phyloP scores from a whole-genome alignment of 2,113 vertebrate genomes.

The Rallus limicola region DNA sequence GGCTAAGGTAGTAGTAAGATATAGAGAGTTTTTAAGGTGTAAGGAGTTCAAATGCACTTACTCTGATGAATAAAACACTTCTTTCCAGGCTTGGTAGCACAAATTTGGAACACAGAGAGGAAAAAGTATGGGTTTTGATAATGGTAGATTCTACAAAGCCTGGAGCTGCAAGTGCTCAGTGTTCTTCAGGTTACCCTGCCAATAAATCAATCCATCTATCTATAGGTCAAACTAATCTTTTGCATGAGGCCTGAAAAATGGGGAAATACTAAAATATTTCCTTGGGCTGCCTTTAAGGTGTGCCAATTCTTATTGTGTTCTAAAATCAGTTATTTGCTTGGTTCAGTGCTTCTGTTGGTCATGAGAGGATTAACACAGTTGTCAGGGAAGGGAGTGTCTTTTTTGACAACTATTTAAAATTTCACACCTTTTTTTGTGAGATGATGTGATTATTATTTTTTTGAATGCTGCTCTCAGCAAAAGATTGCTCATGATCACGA shows the following conservation, averaged over 20 bases:
- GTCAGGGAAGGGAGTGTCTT: not conserved
- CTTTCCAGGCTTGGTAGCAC: not conserved
- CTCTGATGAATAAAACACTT: not conserved
- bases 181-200: not conserved
- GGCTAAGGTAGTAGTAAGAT: not conserved
- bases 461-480: not conserved
- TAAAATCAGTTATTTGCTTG: not conserved
- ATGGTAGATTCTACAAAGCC: not conserved
- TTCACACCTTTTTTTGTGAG: not conserved
- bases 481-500: not conserved
- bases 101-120: not conserved
- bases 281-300: not conserved
- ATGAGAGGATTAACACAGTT: not conserved
- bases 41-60: not conserved
- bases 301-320: not conserved
- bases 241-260: not conserved
- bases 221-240: not conserved
- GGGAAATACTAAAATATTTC: not conserved
- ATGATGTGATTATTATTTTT: not conserved
- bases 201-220: not conserved
- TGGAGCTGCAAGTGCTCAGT: not conserved
- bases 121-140: not conserved
- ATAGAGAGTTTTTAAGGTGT: not conserved
- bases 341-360: not conserved
- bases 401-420: not conserved